Base-by-base conservation (phyloP, 2,113 vertebrate species). In the Nesogale talazaci region DNA sequence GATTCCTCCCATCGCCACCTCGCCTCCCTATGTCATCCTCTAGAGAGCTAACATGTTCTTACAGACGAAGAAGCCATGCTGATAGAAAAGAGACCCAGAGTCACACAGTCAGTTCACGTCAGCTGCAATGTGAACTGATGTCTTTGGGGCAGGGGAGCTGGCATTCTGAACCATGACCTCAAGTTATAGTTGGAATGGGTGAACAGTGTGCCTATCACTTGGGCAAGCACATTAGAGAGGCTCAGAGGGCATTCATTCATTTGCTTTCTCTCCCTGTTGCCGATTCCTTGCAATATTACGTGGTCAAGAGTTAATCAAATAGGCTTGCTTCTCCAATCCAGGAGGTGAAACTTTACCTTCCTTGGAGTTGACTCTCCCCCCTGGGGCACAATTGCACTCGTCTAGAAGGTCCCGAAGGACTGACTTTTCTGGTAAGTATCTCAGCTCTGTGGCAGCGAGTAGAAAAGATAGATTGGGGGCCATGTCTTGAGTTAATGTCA, bases 401-500 rank as follows among this genome's bases (percentile, higher is more conserved):
- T 78, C 38, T 61, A 86, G 79, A 88, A 95, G 36, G 75, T 86
- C 76, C 83, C 91, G 91, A 74, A 78, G 75, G 87, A 85, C 63
- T 3, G 0, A 23, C 89, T 95, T 93, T 63, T 79, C 81, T 52
- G 63, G 70, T 95, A 92, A 84, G 88, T 78, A 52, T 83, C 90
- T 94, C 70, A 34, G 75, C 69, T 72, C 65, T 36, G 83, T 63
- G 79, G 93, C 93, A 94, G 95, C 91, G 88, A 46, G 83, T 80
- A 19, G 65, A 10, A 81, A 96, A 97, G 96, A 95, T 83, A 96
- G 96, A 96, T 94, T 88, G 93, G 93, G 82, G 70, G 72, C 88
- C 87, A 72, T 91, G 92, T 86, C 92, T 94, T 65, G 87, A 97
- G 95, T 94, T 94, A 93, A 96, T 90, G 82, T 96, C 96, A 92